Evolutionary conservation across 2,113 vertebrate species (phyloP).

Genomic region (Anseranas semipalmata): DNA sequence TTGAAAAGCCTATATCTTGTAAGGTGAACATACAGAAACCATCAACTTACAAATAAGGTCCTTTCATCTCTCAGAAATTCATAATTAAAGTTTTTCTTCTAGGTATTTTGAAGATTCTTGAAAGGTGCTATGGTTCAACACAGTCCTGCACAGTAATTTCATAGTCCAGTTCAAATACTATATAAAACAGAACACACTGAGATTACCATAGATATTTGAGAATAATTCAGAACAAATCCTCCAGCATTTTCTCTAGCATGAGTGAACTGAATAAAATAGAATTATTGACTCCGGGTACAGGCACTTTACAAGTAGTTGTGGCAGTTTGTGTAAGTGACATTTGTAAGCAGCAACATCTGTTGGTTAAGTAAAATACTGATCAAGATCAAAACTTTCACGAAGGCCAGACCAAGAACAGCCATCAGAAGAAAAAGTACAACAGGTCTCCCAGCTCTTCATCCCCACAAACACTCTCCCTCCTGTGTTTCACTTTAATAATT

Average conservation of each 20-base stretch:
- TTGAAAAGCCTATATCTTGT: not conserved
- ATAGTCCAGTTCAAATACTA: not conserved
- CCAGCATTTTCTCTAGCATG: not conserved
- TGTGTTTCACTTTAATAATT: not conserved
- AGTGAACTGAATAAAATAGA: not conserved
- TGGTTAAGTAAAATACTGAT: not conserved
- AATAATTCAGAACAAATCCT: not conserved
- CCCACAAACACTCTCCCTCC: not conserved
- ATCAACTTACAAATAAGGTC: not conserved
- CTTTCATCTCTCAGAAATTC: not conserved
- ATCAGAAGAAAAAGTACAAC: not conserved
- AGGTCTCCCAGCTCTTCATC: not conserved
- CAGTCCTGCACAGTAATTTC: not conserved
- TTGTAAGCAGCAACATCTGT: not conserved
- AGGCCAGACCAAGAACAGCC: not conserved
- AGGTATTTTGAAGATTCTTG: not conserved
- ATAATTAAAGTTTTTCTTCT: not conserved
- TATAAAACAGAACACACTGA: not conserved
- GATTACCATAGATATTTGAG: not conserved
- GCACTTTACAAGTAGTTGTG: not conserved
- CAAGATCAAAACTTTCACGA: not conserved
- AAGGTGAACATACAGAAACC: not conserved
- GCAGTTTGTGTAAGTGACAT: not conserved
- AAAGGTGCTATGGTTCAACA: not conserved
- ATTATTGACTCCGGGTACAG: not conserved